Evolutionary conservation across 2,888 invertebrate species (phyloP).

Genomic region (Pyrgus malvae): DNA sequence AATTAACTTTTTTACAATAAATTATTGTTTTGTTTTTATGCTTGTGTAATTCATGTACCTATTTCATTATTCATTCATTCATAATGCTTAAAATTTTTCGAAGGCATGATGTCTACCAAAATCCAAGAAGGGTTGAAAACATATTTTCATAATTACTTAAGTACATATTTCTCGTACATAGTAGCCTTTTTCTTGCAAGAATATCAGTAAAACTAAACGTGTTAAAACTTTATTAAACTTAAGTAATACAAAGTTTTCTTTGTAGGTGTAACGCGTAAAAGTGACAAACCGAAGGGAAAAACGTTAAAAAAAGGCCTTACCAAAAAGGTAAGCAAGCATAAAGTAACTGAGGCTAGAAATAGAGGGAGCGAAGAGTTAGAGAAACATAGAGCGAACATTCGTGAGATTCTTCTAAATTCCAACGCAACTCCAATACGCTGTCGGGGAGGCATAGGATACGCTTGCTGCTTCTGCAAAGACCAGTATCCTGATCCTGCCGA

Average conservation of each 20-base stretch:
- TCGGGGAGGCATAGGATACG: constrained; percentile 44
- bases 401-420: constrained; percentile 44
- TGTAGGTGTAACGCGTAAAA: constrained; percentile 38
- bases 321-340: background rate
- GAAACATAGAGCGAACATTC: constrained; percentile 42
- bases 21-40: too few species aligned
- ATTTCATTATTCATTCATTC: too few species aligned
- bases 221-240: background rate
- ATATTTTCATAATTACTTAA: too few species aligned
- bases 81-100: too few species aligned
- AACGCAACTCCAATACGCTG: constrained; percentile 53
- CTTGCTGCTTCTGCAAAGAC: constrained; percentile 48
- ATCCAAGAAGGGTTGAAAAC: too few species aligned
- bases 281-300: constrained; percentile 21
- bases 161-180: too few species aligned
- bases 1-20: too few species aligned
- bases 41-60: too few species aligned
- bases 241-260: constrained; percentile 37
- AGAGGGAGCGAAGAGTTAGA: constrained; percentile 35
- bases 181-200: too few species aligned
- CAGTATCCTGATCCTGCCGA: constrained; percentile 44
- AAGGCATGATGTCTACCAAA: too few species aligned
- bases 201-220: background rate
- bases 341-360: background rate
- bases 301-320: constrained; percentile 19